These are phyloP conservation scores for Pseudomyrmex sp. DNA, from an alignment of 1,140 invertebrate genomes.

Conservation along the genomic window DNA sequence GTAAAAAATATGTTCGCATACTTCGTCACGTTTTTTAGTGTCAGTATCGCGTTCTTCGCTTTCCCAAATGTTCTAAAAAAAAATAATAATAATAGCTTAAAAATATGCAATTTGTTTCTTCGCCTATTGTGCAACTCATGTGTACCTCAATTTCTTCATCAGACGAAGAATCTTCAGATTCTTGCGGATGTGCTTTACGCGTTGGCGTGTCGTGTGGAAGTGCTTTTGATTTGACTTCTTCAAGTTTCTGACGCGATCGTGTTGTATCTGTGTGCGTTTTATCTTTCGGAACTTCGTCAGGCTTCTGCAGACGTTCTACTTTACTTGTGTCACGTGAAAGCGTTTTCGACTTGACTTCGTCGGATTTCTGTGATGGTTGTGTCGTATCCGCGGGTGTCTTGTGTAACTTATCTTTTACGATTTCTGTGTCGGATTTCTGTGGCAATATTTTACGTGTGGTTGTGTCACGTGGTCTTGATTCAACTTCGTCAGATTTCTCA, in stretches of 20 bases:
- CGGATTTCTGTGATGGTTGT: constrained; percentile 9
- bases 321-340: constrained; percentile 6
- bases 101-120: no score
- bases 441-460: not conserved
- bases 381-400: not conserved
- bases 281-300: not conserved
- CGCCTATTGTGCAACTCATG: not conserved
- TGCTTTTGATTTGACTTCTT: no score
- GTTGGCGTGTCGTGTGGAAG: not conserved
- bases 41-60: not conserved
- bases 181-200: constrained; percentile 9
- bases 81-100: no score
- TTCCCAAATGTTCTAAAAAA: constrained; percentile 62
- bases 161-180: not conserved
- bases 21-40: constrained; percentile 31
- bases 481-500: no score
- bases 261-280: not conserved
- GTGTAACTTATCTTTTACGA: not conserved
- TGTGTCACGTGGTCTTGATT: not conserved
- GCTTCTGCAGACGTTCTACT: constrained; percentile 21
- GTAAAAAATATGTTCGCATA: constrained; percentile 36
- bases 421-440: not conserved
- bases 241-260: no score
- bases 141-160: constrained; percentile 61
- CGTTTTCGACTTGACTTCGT: constrained; percentile 19